Conservation (phyloP, 2,797 vertebrate genomes). For the Poliocrania exsul region DNA sequence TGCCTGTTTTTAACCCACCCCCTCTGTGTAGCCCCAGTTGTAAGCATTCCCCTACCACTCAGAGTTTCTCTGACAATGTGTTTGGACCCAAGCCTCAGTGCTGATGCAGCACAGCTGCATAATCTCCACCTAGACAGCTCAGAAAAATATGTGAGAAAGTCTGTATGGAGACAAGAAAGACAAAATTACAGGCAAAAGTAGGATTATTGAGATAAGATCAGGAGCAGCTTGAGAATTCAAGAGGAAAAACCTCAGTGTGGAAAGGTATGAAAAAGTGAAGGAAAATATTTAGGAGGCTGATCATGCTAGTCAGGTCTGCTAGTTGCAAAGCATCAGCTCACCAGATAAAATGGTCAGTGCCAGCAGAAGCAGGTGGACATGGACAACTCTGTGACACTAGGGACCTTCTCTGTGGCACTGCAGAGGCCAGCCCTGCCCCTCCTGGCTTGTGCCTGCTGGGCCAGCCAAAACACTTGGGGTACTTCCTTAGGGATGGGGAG, state of each 20-base stretch:
- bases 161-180: neutral
- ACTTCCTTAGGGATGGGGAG: neutral
- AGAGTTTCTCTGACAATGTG: rapidly evolving
- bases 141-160: neutral
- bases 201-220: neutral
- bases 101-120: neutral
- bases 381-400: neutral
- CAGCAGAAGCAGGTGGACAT: neutral
- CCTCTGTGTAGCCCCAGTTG: neutral
- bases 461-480: neutral
- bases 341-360: neutral
- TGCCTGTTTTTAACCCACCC: neutral
- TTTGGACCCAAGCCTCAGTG: neutral
- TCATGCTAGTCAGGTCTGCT: rapidly evolving
- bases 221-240: neutral
- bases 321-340: neutral
- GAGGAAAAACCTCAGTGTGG: neutral
- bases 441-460: rapidly evolving
- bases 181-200: neutral
- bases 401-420: neutral
- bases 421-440: neutral
- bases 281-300: neutral
- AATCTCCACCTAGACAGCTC: neutral
- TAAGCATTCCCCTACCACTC: neutral
- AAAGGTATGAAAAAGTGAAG: neutral